phyloP scores from a whole-genome alignment of 2,113 vertebrate species.

The Alexandromys fortis region DNA sequence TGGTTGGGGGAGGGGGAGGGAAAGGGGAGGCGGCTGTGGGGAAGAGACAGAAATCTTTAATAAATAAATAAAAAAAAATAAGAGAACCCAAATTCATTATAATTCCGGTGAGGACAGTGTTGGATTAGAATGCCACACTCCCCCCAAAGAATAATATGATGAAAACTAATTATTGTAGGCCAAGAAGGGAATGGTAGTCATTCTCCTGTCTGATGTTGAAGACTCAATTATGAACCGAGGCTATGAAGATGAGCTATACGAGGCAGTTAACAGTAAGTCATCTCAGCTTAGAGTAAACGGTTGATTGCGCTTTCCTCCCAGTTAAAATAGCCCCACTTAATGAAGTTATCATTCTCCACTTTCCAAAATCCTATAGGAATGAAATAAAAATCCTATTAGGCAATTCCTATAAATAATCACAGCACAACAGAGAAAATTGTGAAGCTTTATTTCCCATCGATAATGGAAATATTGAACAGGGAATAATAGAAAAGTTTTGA shows the following conservation, averaged over 20 bases:
- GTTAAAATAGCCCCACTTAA: background rate
- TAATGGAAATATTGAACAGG: background rate
- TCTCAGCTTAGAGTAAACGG: background rate
- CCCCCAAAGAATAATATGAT: slow-evolving; percentile 52
- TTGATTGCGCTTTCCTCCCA: background rate
- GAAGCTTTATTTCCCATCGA: slow-evolving; percentile 11
- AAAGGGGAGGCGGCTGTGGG: no score
- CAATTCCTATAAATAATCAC: slow-evolving; percentile 41
- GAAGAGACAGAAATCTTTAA: no score
- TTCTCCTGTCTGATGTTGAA: slow-evolving; percentile 36
- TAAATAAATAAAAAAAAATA: background rate
- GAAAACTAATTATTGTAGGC: slow-evolving; percentile 52
- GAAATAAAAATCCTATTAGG: slow-evolving; percentile 45
- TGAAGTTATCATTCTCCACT: background rate
- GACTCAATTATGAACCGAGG: slow-evolving; percentile 30
- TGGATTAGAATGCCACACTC: background rate
- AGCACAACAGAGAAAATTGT: background rate
- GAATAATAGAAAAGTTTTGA: slow-evolving; percentile 31
- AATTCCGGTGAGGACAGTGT: background rate
- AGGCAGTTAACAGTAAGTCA: slow-evolving; percentile 2
- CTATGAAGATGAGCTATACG: background rate
- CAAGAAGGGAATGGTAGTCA: slow-evolving; percentile 47
- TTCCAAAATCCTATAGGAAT: slow-evolving; percentile 53
- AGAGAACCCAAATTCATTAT: slow-evolving; percentile 49
- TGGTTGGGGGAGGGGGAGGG: no score